These are phyloP conservation scores for Lagopus muta DNA, from an alignment of 2,113 vertebrate species.

Conservation along the genomic window DNA sequence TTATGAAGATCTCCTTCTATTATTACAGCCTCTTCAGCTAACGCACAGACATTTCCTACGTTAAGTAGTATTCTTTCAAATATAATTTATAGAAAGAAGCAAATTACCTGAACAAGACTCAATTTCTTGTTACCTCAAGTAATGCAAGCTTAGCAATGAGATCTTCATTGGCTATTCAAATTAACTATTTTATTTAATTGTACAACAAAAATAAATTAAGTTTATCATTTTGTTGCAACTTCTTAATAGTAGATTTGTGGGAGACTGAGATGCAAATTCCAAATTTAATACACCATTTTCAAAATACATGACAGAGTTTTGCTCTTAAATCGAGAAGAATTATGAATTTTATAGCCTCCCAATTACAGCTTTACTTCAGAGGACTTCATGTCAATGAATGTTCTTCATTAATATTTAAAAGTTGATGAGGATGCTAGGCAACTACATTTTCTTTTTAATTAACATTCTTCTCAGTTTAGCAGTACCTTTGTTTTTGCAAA, in stretches of 20 bases:
- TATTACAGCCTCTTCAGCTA: neutral
- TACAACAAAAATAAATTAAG: neutral
- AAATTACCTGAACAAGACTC: neutral
- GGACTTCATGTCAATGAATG: too few relatives aligned
- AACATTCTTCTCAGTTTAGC: neutral
- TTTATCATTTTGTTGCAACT: neutral
- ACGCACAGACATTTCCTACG: neutral
- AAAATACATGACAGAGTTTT: neutral
- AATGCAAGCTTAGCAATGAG: neutral
- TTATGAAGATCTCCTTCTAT: neutral
- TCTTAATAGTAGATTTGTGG: neutral
- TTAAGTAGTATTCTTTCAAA: neutral
- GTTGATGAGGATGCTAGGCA: neutral
- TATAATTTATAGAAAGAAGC: neutral
- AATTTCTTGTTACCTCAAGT: neutral
- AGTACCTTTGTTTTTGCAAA: neutral
- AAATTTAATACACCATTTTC: neutral
- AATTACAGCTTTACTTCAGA: neutral
- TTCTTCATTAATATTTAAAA: neutral
- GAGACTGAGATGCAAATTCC: neutral
- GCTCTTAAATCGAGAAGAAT: neutral
- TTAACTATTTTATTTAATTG: neutral
- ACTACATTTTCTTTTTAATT: neutral
- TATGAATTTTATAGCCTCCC: fast-evolving
- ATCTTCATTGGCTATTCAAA: neutral